These are phyloP conservation scores for Uropsilus gracilis DNA, from an alignment of 2,113 vertebrate genomes.

Conservation along the genomic window DNA sequence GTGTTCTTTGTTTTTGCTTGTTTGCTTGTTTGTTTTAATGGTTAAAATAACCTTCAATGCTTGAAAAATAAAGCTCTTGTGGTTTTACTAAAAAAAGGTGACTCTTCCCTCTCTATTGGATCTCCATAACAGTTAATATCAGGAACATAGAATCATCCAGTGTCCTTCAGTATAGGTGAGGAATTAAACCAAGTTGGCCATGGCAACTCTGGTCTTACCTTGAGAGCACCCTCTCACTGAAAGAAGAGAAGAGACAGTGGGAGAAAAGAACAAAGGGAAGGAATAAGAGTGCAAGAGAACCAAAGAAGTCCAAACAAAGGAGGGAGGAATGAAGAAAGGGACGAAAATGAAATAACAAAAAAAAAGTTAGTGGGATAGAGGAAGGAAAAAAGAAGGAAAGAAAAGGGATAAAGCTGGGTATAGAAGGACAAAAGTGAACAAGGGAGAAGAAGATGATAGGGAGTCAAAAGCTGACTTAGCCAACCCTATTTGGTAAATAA, in stretches of 20 bases:
- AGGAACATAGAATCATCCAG: neutral
- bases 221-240: neutral
- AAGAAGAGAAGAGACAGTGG: neutral
- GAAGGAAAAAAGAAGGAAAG: accelerated
- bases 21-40: too few species aligned
- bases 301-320: accelerated
- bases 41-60: neutral
- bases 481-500: neutral
- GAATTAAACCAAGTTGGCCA: neutral
- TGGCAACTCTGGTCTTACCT: constrained; percentile 47
- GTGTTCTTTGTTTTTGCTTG: too few species aligned
- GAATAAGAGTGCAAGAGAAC: too few species aligned
- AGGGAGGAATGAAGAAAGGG: neutral
- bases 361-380: too few species aligned
- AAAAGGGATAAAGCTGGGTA: neutral
- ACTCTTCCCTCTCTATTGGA: accelerated
- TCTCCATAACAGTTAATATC: neutral
- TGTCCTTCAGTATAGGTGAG: neutral
- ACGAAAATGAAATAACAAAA: neutral
- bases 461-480: neutral
- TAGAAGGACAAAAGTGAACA: neutral
- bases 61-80: neutral
- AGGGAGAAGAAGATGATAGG: neutral
- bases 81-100: neutral
- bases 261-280: neutral